A percentile compares a stretch with the other conserved stretches of the same genome.
phyloP scores from a whole-genome alignment of 2,797 vertebrate genomes.

The Helicolenus hilgendorfi region DNA sequence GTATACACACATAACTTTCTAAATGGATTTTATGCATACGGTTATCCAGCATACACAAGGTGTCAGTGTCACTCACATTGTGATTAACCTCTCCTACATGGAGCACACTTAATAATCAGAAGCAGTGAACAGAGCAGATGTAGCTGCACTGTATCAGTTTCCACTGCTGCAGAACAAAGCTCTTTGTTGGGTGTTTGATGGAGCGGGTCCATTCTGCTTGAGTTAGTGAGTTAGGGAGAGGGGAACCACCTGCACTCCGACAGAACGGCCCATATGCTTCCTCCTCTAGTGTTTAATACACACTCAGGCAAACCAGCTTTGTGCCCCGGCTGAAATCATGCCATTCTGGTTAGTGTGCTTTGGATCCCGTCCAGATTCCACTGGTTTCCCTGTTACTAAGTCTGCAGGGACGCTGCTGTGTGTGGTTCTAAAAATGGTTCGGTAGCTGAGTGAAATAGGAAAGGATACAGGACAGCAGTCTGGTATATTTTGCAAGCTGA shows the following conservation, averaged over 20 bases:
- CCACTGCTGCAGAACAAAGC: constrained; percentile 50
- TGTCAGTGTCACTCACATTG: constrained; percentile 22
- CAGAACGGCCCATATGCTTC: constrained; percentile 43
- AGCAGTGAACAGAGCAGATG: constrained; percentile 33
- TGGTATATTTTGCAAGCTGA: too few species aligned
- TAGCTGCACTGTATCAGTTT: constrained; percentile 33
- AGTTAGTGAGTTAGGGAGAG: constrained; percentile 20
- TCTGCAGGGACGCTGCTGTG: constrained; percentile 30
- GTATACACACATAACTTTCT: background rate
- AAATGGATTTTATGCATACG: background rate
- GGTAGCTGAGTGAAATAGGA: background rate
- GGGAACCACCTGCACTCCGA: constrained; percentile 69
- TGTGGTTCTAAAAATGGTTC: background rate
- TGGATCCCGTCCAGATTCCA: constrained; percentile 67
- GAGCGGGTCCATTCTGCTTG: constrained; percentile 40
- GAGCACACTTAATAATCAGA: constrained; percentile 3
- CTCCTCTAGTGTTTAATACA: constrained; percentile 18
- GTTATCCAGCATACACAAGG: background rate
- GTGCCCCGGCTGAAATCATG: constrained; percentile 21
- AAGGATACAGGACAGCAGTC: background rate
- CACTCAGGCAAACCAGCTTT: constrained; percentile 16
- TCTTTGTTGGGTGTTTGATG: constrained; percentile 66
- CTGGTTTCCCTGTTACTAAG: constrained; percentile 29
- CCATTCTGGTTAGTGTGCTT: constrained; percentile 35
- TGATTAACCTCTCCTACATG: background rate